Evolutionary conservation across 2,113 vertebrate species (phyloP), one percentile per base, ranked within the genome.

Genomic region (Varanus salvator): DNA sequence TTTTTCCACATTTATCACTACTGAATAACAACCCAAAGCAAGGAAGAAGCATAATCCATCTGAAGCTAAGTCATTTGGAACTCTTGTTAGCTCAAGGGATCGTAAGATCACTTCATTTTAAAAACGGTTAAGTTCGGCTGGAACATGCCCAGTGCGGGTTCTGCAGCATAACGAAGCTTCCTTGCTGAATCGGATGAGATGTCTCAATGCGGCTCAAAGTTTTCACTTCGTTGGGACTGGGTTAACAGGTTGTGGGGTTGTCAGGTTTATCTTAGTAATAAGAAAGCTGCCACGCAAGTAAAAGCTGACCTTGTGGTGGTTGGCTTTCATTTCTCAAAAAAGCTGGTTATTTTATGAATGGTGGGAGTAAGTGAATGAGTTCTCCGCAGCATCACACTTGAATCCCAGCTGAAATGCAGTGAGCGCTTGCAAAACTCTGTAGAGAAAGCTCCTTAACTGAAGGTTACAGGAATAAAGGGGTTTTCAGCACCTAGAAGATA

Each of bases 21-120:
- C 21, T 68, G 64, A 8, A 23, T 1, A 0, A 11, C 0, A 84
- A 1, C 25, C 21, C 89, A 52, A 57, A 64, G 0, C 0, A 3
- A 78, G 92, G 93, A 95, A 93, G 95, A 6, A 12, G 14, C 0
- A 6, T 3, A 12, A 17, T 80, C 50, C 29, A 74, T 50, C 19
- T 17, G 15, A 3, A 57, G 29, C 17, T 52, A 38, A 54, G 60
- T 7, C 31, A 2, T 6, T 14, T 25, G 25, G 48, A 69, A 31
- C 23, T 25, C 74, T 57, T 38, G 2, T 54, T 81, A 31, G 5
- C 6, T 8, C 57, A 31, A 38, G 25, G 15, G 29, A 19, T 7
- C 64, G 38, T 1, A 74, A 44, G 44, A 68, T 1, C 4, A 87
- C 2, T 23, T 27, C 0, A 0, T 19, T 14, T 19, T 87, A 69